A percentile compares a stretch with the other conserved stretches of the same genome.
Evolutionary conservation across 2,797 vertebrate genomes (phyloP).

Genomic region (Merluccius polli): DNA sequence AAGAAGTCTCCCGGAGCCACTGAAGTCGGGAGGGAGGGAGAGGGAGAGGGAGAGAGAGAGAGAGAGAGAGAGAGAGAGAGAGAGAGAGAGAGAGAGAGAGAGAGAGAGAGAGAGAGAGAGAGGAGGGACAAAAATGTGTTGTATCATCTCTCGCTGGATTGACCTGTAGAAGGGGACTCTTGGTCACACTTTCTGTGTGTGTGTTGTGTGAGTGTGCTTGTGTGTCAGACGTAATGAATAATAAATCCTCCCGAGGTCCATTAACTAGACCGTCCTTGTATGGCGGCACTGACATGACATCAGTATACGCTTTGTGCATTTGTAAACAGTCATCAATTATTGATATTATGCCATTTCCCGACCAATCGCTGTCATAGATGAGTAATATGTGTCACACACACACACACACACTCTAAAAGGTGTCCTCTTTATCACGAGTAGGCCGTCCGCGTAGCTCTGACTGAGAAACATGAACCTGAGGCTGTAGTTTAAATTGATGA

Average conservation of each 20-base stretch:
- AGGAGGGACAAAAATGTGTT: constrained; percentile 39
- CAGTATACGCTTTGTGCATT: constrained; percentile 66
- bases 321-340: constrained; percentile 65
- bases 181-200: constrained; percentile 15
- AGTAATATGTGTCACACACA: constrained; percentile 37
- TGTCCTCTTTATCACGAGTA: neutral
- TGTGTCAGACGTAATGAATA: constrained; percentile 62
- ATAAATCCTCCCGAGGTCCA: constrained; percentile 61
- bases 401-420: neutral
- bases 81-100: constrained; percentile 37
- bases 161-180: constrained; percentile 51
- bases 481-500: neutral
- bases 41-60: constrained; percentile 10
- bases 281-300: constrained; percentile 66
- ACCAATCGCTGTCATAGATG: constrained; percentile 51
- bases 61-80: constrained; percentile 14
- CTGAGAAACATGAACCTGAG: neutral
- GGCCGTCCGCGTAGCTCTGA: neutral
- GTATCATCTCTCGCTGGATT: constrained; percentile 60
- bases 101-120: constrained; percentile 25
- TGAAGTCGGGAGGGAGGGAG: neutral
- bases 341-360: constrained; percentile 61
- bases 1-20: constrained; percentile 35
- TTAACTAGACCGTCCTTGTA: constrained; percentile 64
- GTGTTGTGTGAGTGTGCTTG: constrained; percentile 17